Base-by-base conservation (phyloP, 2,888 invertebrate genomes). In the Eupithecia inturbata region DNA sequence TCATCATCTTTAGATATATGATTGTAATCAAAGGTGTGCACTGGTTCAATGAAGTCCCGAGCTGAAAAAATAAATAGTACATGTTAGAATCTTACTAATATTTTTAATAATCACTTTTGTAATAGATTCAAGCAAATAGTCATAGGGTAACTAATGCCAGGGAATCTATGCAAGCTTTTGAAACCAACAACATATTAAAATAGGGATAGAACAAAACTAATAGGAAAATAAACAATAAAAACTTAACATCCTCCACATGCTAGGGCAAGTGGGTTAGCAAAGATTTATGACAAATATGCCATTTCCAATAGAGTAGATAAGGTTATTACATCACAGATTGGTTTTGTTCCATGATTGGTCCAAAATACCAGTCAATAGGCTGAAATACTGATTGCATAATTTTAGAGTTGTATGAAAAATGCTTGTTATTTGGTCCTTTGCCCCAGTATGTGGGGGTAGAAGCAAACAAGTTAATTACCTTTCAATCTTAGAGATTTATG, bases 21-120 rank as follows among this genome's bases (percentile, higher is more conserved):
- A 78, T 96, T 95, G 87, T 97, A 97, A 86, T 97, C 96, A 90
- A 97, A 96, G 80, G 95, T 96, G 83, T 96, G 95, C 9, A 96
- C 94, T 31, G 96, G 96, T 85, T 95, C 96, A 80, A 96, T 95
- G 77, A 96, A 95, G 72, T 95, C 95, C 67, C 95, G 93, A 70
- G 91, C 95, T 95, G 83, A 84, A 92, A 76, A 69, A 36, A 72
- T 74, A 71, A 36, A 36, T 36, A 36, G 7, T 36, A 36, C 36
- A 36, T 3, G 31, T 31, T 26, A 72, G 3, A 36, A 36, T 31
- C 31, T 6, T 36, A 60, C 12, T 19, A 31, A 26, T 39, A 60
- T 45, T 26, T 36, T 16, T 39, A 26, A 14, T 1, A 39, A 41
- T n/a, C 22, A 28, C 31, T 41, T 49, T 22, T 19, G 45, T 45